phyloP scores from a whole-genome alignment of 2,113 vertebrate genomes.

The Neotoma lepida region DNA sequence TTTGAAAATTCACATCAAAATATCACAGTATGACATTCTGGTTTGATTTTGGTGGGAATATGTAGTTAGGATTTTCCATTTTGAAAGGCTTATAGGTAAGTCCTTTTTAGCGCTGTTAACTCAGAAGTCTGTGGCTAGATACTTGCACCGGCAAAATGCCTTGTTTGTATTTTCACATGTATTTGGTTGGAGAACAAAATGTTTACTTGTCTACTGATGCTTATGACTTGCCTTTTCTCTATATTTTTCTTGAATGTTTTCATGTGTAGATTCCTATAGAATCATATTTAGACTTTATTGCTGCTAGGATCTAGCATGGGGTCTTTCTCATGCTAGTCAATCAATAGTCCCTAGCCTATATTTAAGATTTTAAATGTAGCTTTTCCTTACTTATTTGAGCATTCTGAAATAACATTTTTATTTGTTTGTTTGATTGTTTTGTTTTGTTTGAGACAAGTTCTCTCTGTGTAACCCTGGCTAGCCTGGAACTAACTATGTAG shows the following conservation, averaged over 20 bases:
- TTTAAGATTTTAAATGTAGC: constrained; percentile 20
- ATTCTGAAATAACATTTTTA: background rate
- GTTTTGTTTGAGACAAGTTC: background rate
- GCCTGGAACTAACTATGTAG: background rate
- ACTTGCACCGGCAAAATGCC: constrained; percentile 29
- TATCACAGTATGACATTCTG: constrained; percentile 41
- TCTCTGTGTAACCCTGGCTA: background rate
- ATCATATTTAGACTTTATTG: constrained; percentile 46
- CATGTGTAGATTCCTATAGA: constrained; percentile 12
- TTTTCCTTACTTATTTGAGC: constrained; percentile 58
- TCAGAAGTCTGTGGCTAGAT: background rate
- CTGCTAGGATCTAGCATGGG: background rate
- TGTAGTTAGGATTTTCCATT: constrained; percentile 10
- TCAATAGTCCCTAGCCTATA: background rate
- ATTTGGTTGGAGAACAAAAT: constrained; percentile 50
- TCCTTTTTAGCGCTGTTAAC: constrained; percentile 37
- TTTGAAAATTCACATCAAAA: constrained; percentile 48
- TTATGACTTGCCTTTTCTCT: background rate
- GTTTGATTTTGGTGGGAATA: constrained; percentile 18
- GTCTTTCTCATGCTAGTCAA: background rate
- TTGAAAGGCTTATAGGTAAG: background rate
- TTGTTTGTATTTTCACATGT: constrained; percentile 58
- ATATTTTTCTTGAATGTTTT: constrained; percentile 52
- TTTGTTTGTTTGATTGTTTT: background rate
- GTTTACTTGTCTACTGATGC: background rate